phyloP scores from a whole-genome alignment of 1,140 invertebrate genomes.

The Thrips palmi region DNA sequence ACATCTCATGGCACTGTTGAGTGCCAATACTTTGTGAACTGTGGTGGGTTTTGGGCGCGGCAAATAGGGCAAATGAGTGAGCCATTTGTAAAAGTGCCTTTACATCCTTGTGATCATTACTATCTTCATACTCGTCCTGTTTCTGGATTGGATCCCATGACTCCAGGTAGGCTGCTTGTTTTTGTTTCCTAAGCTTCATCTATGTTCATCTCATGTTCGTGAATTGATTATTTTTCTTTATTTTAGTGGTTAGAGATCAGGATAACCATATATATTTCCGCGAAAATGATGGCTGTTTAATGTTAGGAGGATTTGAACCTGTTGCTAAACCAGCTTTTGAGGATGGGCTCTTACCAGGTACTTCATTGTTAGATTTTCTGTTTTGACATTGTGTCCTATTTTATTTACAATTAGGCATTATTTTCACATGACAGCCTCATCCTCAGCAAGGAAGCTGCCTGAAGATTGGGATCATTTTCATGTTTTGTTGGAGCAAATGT shows the following conservation, averaged over 20 bases:
- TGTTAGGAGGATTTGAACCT: conserved; percentile 75
- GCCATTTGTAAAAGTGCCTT: conserved; percentile 73
- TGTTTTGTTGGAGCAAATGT: conserved; percentile 63
- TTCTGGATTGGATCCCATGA: conserved; percentile 44
- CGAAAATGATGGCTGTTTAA: conserved; percentile 55
- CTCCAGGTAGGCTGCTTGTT: conserved; percentile 45
- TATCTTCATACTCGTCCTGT: conserved; percentile 76
- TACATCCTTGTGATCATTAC: conserved; percentile 87
- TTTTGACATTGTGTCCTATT: conserved; percentile 5
- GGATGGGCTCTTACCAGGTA: conserved; percentile 43
- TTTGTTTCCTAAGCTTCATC: conserved; percentile 5
- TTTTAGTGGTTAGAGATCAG: conserved; percentile 66
- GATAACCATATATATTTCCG: conserved; percentile 79
- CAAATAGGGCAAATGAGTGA: conserved; percentile 64
- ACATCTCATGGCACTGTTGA: conserved; percentile 57
- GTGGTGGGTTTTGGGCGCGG: conserved; percentile 64
- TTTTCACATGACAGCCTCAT: conserved; percentile 20
- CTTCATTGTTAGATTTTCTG: conserved; percentile 2
- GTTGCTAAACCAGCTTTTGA: conserved; percentile 78
- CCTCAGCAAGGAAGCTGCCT: conserved; percentile 38
- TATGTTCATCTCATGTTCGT: conserved; percentile 1
- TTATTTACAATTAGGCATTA: background rate
- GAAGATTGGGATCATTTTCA: conserved; percentile 96
- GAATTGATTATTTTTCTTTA: conserved; percentile 3
- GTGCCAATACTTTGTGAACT: conserved; percentile 85